phyloP scores from a whole-genome alignment of 2,113 vertebrate genomes.

The Carassius carassius region DNA sequence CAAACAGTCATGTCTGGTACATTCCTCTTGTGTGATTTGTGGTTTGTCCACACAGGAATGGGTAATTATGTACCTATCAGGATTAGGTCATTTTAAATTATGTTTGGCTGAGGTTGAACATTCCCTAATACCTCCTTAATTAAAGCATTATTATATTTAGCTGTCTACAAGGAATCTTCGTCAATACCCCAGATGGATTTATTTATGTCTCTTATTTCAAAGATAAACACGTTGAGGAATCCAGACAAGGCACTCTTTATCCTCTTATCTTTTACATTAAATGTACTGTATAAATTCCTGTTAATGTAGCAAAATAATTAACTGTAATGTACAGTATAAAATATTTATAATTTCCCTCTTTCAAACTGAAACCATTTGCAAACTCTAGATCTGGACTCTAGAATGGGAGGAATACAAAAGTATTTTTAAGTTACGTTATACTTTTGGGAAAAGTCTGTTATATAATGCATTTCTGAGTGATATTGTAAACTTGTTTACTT shows the following conservation, averaged over 20 bases:
- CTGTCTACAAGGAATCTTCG: slow-evolving; percentile 21
- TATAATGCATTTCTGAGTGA: slow-evolving; percentile 4
- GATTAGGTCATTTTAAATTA: slow-evolving; percentile 61
- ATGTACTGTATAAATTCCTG: background rate
- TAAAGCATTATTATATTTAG: slow-evolving; percentile 54
- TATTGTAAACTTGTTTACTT: background rate
- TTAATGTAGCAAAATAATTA: background rate
- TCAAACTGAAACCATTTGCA: background rate
- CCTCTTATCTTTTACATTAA: background rate
- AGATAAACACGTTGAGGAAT: background rate
- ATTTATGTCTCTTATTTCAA: slow-evolving; percentile 36
- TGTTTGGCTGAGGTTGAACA: slow-evolving; percentile 50
- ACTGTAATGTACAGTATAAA: background rate
- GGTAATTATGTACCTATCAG: slow-evolving; percentile 60
- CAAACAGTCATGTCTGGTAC: background rate
- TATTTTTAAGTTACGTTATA: background rate
- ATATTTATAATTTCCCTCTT: background rate
- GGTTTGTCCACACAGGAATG: slow-evolving; percentile 44
- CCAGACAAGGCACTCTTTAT: background rate
- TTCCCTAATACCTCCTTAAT: slow-evolving; percentile 57
- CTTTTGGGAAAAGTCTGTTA: background rate
- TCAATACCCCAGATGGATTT: slow-evolving; percentile 6
- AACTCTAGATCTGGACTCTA: background rate
- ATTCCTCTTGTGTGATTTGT: slow-evolving; percentile 12
- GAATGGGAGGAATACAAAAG: background rate